A percentile compares a stretch with the other conserved stretches of the same genome.
Conservation (phyloP, 2,888 invertebrate genomes). For the Asteroscopus sphinx region DNA sequence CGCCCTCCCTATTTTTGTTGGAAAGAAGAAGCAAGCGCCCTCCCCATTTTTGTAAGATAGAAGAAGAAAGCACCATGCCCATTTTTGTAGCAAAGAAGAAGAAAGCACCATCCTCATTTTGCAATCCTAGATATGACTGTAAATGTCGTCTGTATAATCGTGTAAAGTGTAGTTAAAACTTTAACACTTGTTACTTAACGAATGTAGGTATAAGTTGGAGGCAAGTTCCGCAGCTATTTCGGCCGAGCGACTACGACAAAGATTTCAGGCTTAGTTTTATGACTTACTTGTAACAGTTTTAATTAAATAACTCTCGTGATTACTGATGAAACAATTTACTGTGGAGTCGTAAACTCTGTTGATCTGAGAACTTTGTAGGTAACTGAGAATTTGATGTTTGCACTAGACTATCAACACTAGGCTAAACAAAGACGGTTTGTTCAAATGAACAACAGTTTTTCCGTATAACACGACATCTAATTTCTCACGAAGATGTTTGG, state of each 20-base stretch:
- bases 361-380: conserved; percentile 35
- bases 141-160: conserved; percentile 62
- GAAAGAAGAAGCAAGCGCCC: too few species aligned
- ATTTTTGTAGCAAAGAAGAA: too few species aligned
- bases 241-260: conserved; percentile 67
- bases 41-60: too few species aligned
- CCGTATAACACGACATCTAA: conserved; percentile 50
- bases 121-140: too few species aligned
- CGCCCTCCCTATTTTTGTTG: too few species aligned
- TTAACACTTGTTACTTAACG: conserved; percentile 70
- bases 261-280: conserved; percentile 76
- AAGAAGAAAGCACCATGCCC: too few species aligned
- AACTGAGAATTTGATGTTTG: conserved; percentile 23
- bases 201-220: conserved; percentile 64
- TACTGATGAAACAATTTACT: conserved; percentile 69
- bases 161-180: conserved; percentile 73
- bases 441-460: conserved; percentile 55
- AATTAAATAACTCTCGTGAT: conserved; percentile 71
- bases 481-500: conserved; percentile 59
- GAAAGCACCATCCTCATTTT: too few species aligned
- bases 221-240: conserved; percentile 71
- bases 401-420: conserved; percentile 13
- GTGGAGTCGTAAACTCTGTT: conserved; percentile 53
- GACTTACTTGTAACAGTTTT: conserved; percentile 74
- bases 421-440: conserved; percentile 30